Conservation (phyloP, 1,140 invertebrate genomes). For the Lasioglossum albipes region DNA sequence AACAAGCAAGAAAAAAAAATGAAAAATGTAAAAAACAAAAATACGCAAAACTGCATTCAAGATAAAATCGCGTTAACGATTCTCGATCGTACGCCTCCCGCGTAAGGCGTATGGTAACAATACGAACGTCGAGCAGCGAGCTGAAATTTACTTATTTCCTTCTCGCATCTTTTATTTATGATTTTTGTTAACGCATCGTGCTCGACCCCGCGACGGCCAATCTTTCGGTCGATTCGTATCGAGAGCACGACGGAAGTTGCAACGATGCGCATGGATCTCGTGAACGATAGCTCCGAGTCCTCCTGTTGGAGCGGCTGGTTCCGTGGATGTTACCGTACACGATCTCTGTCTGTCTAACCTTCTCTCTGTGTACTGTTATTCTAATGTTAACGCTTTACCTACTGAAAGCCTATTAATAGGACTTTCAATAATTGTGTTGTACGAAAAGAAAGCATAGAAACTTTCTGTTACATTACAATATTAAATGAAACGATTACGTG, state of each 20-base stretch:
- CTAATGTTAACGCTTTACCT: too few species aligned
- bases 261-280: not conserved
- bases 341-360: not conserved
- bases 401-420: too few species aligned
- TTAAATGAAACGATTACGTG: too few species aligned
- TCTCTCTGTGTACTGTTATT: too few species aligned
- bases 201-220: constrained; percentile 26
- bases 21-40: constrained; percentile 31
- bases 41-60: constrained; percentile 23
- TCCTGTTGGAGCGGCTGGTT: not conserved
- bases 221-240: constrained; percentile 55
- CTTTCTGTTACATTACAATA: too few species aligned
- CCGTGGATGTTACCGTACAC: not conserved
- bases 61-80: constrained; percentile 25
- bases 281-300: not conserved
- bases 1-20: constrained; percentile 11
- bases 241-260: constrained; percentile 47
- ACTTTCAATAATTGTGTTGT: too few species aligned
- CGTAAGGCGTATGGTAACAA: not conserved
- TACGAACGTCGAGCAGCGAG: constrained; percentile 31
- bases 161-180: constrained; percentile 45
- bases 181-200: constrained; percentile 40
- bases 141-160: constrained; percentile 55
- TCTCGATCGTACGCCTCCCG: not conserved
- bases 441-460: too few species aligned